phyloP scores from a whole-genome alignment of 2,113 vertebrate species.

The Mugil cephalus region DNA sequence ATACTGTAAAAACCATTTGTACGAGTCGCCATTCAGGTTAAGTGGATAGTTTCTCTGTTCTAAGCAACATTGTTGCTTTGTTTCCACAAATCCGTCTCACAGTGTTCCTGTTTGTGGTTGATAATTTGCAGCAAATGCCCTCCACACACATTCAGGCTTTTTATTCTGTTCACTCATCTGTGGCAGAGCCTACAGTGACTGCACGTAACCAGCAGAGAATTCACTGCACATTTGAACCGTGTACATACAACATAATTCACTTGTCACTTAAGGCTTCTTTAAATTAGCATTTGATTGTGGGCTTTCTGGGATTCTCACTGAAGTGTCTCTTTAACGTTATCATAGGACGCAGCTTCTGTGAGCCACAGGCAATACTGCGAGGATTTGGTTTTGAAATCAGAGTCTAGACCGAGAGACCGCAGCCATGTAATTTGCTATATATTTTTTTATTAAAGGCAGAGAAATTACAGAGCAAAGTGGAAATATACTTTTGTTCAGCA shows the following conservation, averaged over 20 bases:
- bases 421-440: no score
- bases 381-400: neutral
- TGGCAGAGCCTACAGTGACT: neutral
- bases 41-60: no score
- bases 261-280: constrained; percentile 18
- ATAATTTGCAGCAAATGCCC: neutral
- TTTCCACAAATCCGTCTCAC: neutral
- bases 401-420: no score
- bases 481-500: constrained; percentile 34
- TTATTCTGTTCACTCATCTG: neutral
- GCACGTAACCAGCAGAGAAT: neutral
- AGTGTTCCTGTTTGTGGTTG: neutral
- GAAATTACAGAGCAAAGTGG: constrained; percentile 25
- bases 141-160: neutral
- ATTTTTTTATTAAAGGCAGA: constrained; percentile 19
- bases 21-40: no score
- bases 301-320: neutral
- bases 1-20: no score
- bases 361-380: constrained; percentile 2
- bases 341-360: neutral
- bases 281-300: neutral
- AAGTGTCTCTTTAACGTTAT: constrained; percentile 9
- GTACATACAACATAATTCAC: neutral
- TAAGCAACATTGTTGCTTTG: neutral
- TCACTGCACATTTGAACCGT: constrained; percentile 1